A percentile compares a stretch with the other conserved stretches of the same genome.
Evolutionary conservation across 1,140 invertebrate species (phyloP).

Genomic region (Cotesia glomerata): DNA sequence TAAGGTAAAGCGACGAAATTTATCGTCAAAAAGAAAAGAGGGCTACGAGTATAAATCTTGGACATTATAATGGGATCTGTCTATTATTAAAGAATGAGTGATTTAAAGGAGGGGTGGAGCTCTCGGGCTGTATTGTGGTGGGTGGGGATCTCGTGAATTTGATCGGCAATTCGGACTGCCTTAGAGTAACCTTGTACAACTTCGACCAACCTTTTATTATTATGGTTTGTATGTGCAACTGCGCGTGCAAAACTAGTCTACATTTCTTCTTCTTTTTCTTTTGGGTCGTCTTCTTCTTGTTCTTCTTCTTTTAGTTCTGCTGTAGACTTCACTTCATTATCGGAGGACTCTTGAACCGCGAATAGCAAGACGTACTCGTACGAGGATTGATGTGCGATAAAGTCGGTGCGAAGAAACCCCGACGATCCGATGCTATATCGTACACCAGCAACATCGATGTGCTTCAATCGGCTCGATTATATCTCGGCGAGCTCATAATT

Average conservation of each 20-base stretch:
- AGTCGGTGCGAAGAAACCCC: neutral
- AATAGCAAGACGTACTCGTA: slow-evolving; percentile 18
- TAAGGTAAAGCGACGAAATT: slow-evolving; percentile 50
- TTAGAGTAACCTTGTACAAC: neutral
- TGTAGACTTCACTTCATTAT: slow-evolving; percentile 24
- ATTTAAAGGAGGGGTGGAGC: slow-evolving; percentile 63
- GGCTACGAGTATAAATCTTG: slow-evolving; percentile 62
- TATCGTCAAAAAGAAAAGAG: slow-evolving; percentile 63
- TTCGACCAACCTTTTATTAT: neutral
- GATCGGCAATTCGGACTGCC: slow-evolving; percentile 53
- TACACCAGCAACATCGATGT: neutral
- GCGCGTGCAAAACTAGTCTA: slow-evolving; percentile 10
- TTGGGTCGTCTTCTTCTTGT: slow-evolving; percentile 5
- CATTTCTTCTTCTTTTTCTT: slow-evolving; percentile 3
- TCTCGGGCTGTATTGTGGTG: slow-evolving; percentile 32
- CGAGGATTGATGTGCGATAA: slow-evolving; percentile 31
- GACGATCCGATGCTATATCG: neutral
- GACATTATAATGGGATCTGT: slow-evolving; percentile 65
- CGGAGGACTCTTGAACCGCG: slow-evolving; percentile 4
- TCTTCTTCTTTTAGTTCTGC: slow-evolving; percentile 1
- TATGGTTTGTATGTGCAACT: slow-evolving; percentile 8
- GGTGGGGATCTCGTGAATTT: slow-evolving; percentile 55
- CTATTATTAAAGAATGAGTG: slow-evolving; percentile 66
- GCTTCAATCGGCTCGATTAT: slow-evolving; percentile 33
- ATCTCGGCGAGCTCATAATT: slow-evolving; percentile 33